These are phyloP conservation scores for Myrmophylax atrothorax DNA, from an alignment of 2,113 vertebrate genomes.

Conservation along the genomic window DNA sequence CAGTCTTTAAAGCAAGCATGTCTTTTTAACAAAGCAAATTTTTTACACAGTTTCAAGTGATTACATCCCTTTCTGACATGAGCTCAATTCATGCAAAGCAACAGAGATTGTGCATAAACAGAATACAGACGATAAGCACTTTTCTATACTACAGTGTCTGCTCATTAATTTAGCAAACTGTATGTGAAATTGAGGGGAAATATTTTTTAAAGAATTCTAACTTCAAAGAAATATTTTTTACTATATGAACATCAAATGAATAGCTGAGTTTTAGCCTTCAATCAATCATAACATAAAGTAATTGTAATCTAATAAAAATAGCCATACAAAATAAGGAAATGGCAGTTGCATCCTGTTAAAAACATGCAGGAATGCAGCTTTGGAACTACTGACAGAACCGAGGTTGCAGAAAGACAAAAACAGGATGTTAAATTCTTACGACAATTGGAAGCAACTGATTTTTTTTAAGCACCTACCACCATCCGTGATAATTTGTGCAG, in stretches of 20 bases:
- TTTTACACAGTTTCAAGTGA: conserved; percentile 32
- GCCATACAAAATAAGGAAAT: conserved; percentile 81
- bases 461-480: not conserved
- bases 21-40: conserved; percentile 55
- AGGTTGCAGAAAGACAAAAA: conserved; percentile 74
- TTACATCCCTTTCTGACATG: conserved; percentile 41
- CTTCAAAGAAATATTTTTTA: conserved; percentile 71
- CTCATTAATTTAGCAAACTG: conserved; percentile 52
- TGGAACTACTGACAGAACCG: conserved; percentile 56
- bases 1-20: conserved; percentile 59
- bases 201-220: not conserved
- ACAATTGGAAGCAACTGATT: conserved; percentile 34
- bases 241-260: conserved; percentile 39
- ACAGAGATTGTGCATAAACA: not conserved
- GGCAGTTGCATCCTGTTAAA: conserved; percentile 77
- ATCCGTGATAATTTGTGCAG: not conserved
- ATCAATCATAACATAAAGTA: conserved; percentile 55
- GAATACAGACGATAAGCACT: not conserved
- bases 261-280: conserved; percentile 69
- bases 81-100: conserved; percentile 40
- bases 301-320: conserved; percentile 77
- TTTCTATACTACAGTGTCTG: not conserved
- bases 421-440: conserved; percentile 74
- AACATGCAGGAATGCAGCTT: conserved; percentile 67
- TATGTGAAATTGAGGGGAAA: conserved; percentile 12